A percentile compares a stretch with the other conserved stretches of the same genome.
Evolutionary conservation across 2,113 vertebrate species (phyloP).

Genomic region (Callaeas wilsoni): DNA sequence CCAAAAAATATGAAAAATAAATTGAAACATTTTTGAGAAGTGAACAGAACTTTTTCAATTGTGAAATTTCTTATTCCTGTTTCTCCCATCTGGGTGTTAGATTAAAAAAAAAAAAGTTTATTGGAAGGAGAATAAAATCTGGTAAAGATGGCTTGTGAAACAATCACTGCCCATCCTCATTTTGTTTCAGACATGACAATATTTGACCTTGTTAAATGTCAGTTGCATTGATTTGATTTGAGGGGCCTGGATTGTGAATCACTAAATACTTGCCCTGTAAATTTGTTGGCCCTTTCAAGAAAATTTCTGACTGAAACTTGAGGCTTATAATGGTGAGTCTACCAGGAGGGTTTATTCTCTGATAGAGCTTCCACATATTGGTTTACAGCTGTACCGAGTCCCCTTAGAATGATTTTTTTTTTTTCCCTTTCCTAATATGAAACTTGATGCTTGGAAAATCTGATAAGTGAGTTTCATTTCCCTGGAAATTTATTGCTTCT

Average conservation of each 20-base stretch:
- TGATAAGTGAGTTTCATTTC: slow-evolving; percentile 82
- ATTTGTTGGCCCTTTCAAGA: slow-evolving; percentile 42
- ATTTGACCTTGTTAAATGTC: slow-evolving; percentile 42
- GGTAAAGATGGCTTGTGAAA: neutral
- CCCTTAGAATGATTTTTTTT: slow-evolving; percentile 60
- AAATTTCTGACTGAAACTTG: slow-evolving; percentile 16
- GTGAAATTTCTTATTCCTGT: neutral
- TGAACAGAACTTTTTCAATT: neutral
- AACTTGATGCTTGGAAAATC: slow-evolving; percentile 77
- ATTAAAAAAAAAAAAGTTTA: neutral
- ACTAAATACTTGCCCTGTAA: slow-evolving; percentile 49
- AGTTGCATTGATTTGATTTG: slow-evolving; percentile 27
- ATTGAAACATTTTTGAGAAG: neutral
- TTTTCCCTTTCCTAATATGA: slow-evolving; percentile 69
- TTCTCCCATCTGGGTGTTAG: neutral
- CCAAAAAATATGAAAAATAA: neutral
- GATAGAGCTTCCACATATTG: slow-evolving; percentile 65
- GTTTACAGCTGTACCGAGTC: slow-evolving; percentile 67
- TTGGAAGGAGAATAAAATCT: neutral
- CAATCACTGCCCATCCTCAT: neutral
- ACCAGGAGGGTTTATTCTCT: slow-evolving; percentile 55
- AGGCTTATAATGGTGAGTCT: neutral
- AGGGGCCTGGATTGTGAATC: slow-evolving; percentile 14
- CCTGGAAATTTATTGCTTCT: slow-evolving; percentile 80
- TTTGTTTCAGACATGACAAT: neutral